Conservation (phyloP, 2,797 vertebrate genomes). For the Liparis tanakae region DNA sequence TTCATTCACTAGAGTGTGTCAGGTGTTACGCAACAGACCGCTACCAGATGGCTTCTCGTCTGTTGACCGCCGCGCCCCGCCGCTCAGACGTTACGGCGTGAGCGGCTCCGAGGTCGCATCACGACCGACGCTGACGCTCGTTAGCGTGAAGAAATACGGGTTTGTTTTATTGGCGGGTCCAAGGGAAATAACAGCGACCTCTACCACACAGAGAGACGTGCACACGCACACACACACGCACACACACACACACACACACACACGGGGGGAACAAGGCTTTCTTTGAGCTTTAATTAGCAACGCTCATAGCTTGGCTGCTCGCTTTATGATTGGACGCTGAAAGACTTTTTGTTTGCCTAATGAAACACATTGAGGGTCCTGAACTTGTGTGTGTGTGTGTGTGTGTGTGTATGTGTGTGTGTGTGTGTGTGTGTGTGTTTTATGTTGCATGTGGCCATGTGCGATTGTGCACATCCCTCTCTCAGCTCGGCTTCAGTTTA, state of each 20-base stretch:
- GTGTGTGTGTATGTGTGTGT: conserved; percentile 49
- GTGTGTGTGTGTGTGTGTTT: not conserved
- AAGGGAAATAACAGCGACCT: conserved; percentile 76
- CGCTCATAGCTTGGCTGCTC: conserved; percentile 77
- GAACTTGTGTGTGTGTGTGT: conserved; percentile 47
- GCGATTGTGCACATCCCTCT: no score
- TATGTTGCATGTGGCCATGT: no score
- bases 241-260: no score
- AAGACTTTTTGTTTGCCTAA: conserved; percentile 80
- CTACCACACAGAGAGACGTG: conserved; percentile 60
- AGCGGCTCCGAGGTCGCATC: conserved; percentile 47
- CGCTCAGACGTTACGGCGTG: conserved; percentile 38
- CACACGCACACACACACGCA: conserved; percentile 72
- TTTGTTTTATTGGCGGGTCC: conserved; percentile 67
- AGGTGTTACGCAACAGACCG: conserved; percentile 23
- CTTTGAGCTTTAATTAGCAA: conserved; percentile 83
- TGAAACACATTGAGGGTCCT: conserved; percentile 75
- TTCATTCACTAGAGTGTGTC: conserved; percentile 2
- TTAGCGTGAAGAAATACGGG: conserved; percentile 69
- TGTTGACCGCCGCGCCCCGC: conserved; percentile 18
- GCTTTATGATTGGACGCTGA: conserved; percentile 79
- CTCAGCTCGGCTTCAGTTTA: no score
- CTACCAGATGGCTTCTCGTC: conserved; percentile 30
- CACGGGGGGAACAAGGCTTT: conserved; percentile 81
- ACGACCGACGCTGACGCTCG: conserved; percentile 46